These are phyloP conservation scores for Lophochroa leadbeateri DNA, from an alignment of 2,113 vertebrate species.

Conservation along the genomic window DNA sequence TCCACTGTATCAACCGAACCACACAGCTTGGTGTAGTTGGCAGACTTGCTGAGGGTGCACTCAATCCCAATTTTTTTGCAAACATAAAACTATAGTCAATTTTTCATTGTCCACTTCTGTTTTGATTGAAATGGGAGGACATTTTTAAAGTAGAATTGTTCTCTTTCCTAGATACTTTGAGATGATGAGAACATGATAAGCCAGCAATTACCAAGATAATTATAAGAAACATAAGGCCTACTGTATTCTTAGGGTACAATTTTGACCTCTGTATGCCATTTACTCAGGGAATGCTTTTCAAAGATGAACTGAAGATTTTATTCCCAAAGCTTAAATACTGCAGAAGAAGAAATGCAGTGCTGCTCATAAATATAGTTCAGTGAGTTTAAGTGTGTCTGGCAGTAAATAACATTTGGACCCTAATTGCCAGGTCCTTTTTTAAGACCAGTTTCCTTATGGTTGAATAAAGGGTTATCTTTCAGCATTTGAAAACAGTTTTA, in stretches of 20 bases:
- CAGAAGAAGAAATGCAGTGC: neutral
- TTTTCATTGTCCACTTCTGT: neutral
- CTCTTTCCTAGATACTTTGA: neutral
- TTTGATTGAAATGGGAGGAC: neutral
- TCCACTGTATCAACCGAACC: neutral
- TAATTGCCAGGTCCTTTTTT: neutral
- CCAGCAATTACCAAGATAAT: neutral
- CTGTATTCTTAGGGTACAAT: neutral
- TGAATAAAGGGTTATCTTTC: neutral
- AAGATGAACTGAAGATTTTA: neutral
- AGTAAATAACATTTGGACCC: neutral
- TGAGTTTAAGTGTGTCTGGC: neutral
- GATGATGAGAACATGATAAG: rapidly evolving
- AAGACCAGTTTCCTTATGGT: neutral
- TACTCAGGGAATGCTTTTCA: neutral
- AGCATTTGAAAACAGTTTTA: neutral
- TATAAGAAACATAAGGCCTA: neutral
- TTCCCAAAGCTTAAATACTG: neutral
- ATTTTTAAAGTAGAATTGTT: neutral
- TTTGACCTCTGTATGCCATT: neutral
- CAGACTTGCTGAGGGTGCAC: neutral
- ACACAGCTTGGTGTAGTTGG: neutral
- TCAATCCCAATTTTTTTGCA: neutral
- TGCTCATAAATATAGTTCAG: neutral
- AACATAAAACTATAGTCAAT: neutral